Base-by-base conservation (phyloP, 2,888 invertebrate genomes). In the Tyria jacobaeae region DNA sequence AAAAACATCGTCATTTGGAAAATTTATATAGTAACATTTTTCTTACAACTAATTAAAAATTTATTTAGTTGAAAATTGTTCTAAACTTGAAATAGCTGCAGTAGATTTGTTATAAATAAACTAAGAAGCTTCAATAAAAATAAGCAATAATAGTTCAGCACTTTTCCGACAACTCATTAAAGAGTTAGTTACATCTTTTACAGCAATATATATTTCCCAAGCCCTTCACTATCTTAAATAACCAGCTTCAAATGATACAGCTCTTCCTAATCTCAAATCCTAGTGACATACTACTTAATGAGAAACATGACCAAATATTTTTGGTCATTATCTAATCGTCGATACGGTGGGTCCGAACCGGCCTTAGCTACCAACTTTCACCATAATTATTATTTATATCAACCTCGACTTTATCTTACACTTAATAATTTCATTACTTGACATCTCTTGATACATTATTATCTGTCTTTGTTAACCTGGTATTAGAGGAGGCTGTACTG, bases 351-450 rank as follows among this genome's bases (percentile, higher is more conserved):
- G 64, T 62, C 80, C 58, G 62, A 71, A 75, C 78, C 76, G 82
- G 76, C 70, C 73, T 69, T 60, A 86, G 89, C 78, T 75, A 77
- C 76, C 69, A 83, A 89, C 93, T 93, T 93, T 92, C 92, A 81
- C 92, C 87, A 60, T 90, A 90, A 92, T 92, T 92, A 90, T 92
- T 90, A 92, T 90, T 91, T 91, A 91, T 90, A 85, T 79, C 82
- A 74, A 75, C 74, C 78, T 79, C 76, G 84, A 79, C 82, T 82
- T 82, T 82, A 83, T 88, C 85, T 84, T 81, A 81, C 80, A 76
- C 73, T 76, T 79, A 78, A 80, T 83, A 80, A 82, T 83, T 81
- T 83, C 78, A 82, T 83, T 83, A 81, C 73, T 74, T 78, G 82
- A 77, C 76, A 71, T 78, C 70, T 70, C 68, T 70, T 64, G 67